Evolutionary conservation across 2,888 invertebrate species (phyloP).

Genomic region (Drosophila suboccidentalis): DNA sequence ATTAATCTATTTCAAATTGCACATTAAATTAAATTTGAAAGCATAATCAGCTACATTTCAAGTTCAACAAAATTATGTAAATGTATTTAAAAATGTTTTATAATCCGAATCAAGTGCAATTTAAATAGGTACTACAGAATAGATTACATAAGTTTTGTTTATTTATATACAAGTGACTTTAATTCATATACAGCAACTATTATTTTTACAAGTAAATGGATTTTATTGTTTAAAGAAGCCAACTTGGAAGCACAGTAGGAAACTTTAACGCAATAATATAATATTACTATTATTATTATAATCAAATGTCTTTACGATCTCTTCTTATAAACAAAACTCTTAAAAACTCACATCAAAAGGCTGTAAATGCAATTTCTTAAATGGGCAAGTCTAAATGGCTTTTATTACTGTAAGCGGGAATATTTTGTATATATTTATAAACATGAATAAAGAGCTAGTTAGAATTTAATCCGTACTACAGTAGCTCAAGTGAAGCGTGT

Average conservation of each 20-base stretch:
- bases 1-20: neutral
- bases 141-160: too few relatives aligned
- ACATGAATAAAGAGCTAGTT: conserved; percentile 7
- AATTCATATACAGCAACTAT: neutral
- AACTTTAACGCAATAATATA: neutral
- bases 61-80: neutral
- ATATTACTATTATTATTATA: neutral
- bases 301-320: conserved; percentile 1
- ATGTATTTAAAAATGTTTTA: neutral
- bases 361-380: neutral
- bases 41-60: neutral
- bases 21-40: neutral
- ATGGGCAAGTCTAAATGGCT: neutral
- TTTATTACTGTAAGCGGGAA: neutral
- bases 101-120: neutral
- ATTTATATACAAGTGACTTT: neutral
- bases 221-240: neutral
- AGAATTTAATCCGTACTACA: conserved; percentile 12
- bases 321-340: neutral
- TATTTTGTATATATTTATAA: conserved; percentile 8
- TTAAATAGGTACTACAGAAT: neutral
- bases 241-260: too few relatives aligned
- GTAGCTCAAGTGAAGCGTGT: conserved; percentile 4
- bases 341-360: neutral
- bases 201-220: neutral